Percentiles rank a stretch among this genome's conserved stretches.
phyloP scores from a whole-genome alignment of 2,113 vertebrate genomes.

The Nestor notabilis region DNA sequence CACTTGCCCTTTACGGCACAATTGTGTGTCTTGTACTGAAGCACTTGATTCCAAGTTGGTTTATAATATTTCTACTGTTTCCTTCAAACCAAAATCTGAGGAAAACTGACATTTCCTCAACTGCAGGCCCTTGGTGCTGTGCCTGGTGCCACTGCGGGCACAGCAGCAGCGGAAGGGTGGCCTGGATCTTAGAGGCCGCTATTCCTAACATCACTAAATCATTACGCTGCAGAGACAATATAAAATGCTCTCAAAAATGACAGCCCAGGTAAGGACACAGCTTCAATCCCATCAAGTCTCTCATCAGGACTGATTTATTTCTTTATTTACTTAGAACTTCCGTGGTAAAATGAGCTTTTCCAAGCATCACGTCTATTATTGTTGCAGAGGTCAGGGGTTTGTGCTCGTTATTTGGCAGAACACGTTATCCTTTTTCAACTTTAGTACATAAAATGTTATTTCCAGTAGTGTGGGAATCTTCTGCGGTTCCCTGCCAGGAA shows the following conservation, averaged over 20 bases:
- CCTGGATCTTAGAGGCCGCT: not conserved
- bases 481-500: not conserved
- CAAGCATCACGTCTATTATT: not conserved
- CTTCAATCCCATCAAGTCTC: not conserved
- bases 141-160: not conserved
- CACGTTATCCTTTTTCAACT: constrained; percentile 2
- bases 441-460: not conserved
- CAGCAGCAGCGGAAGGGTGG: not conserved
- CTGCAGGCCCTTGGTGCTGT: not conserved
- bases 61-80: not conserved
- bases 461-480: not conserved
- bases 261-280: not conserved
- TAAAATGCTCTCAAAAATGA: not conserved
- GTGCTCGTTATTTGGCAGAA: not conserved
- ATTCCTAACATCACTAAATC: not conserved
- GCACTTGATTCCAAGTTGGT: not conserved
- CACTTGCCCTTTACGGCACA: constrained; percentile 1
- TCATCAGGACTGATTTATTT: no score
- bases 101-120: not conserved
- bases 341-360: not conserved
- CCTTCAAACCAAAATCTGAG: not conserved
- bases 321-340: not conserved
- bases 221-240: not conserved
- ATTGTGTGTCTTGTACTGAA: not conserved
- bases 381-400: not conserved